Conservation (phyloP, 1,140 invertebrate genomes). For the Idris sp. region DNA sequence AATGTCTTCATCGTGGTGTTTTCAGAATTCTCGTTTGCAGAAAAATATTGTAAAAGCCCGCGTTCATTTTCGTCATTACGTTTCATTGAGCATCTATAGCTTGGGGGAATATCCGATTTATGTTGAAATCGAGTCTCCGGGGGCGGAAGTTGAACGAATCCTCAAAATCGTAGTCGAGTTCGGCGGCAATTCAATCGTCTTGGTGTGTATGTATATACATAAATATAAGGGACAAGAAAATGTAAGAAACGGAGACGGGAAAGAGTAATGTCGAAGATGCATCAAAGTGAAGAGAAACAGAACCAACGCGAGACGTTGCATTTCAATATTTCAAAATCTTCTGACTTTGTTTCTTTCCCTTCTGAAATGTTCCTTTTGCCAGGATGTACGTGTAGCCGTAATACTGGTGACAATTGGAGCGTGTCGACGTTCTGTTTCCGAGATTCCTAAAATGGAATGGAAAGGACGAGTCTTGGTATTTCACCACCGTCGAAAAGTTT, state of each 20-base stretch:
- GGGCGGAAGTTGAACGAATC: slow-evolving; percentile 46
- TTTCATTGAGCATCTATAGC: slow-evolving; percentile 26
- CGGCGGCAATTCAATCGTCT: slow-evolving; percentile 58
- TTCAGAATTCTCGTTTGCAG: neutral
- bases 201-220: slow-evolving; percentile 27
- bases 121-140: slow-evolving; percentile 44
- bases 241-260: slow-evolving; percentile 25
- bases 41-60: slow-evolving; percentile 19
- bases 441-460: slow-evolving; percentile 59
- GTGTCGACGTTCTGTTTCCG: slow-evolving; percentile 49
- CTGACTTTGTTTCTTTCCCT: slow-evolving; percentile 52
- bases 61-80: slow-evolving; percentile 13
- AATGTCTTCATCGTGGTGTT: slow-evolving; percentile 34
- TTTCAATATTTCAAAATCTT: slow-evolving; percentile 64
- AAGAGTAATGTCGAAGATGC: slow-evolving; percentile 46
- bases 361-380: slow-evolving; percentile 46
- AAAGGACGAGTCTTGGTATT: slow-evolving; percentile 53
- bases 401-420: slow-evolving; percentile 59
- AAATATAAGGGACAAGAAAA: slow-evolving; percentile 17
- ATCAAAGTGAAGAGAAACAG: slow-evolving; percentile 55
- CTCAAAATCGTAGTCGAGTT: slow-evolving; percentile 54
- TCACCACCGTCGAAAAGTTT: slow-evolving; percentile 63
- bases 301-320: slow-evolving; percentile 48
- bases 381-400: slow-evolving; percentile 42
- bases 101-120: slow-evolving; percentile 19